Evolutionary conservation across 2,797 vertebrate genomes (phyloP), one percentile per base, ranked within the genome.

Genomic region (Crocodylus rhombifer): DNA sequence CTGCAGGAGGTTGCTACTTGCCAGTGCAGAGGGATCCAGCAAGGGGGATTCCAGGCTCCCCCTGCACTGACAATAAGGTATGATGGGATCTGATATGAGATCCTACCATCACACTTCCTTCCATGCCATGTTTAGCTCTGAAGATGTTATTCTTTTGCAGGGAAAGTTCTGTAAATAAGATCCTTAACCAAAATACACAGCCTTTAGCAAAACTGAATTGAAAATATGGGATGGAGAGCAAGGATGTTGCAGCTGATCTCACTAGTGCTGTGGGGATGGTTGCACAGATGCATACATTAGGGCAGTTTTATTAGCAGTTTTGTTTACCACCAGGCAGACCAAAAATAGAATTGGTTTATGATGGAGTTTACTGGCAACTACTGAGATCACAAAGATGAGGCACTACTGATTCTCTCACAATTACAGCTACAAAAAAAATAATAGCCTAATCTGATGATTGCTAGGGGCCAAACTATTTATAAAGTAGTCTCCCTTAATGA

Each of bases 341-440:
- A 75, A 4, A 14, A 57, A 12, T 14, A 30, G 76, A 83, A 63
- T 63, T n/a, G 51, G 85, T 89, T 84, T 51, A 51, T 51, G 42
- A 51, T 51, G 42, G 42, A 84, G 28, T 25, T 11, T 71, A 28
- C 65, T 67, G 71, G 13, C 12, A 82, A 7, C 20, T 21, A 58
- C 57, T 56, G 63, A 5, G 9, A 5, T 42, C 30, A 63, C 77
- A 42, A 14, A 67, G 26, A 15, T 77, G 69, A 62, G 33, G 3
- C 11, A 18, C 36, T 78, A 51, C 64, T 62, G 62, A 1, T 77
- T 77, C 14, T 85, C 23, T 36, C 57, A 4, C 16, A 7, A 1
- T 82, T 51, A 4, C 0, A 69, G 42, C 76, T n/a, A 10, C 69
- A 14, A 25, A 73, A 63, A 2, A 30, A 30, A 2, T 75, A 20